Percentiles rank a stretch among this genome's conserved stretches.
Conservation (phyloP, 2,797 vertebrate species). For the Chiloscyllium punctatum region DNA sequence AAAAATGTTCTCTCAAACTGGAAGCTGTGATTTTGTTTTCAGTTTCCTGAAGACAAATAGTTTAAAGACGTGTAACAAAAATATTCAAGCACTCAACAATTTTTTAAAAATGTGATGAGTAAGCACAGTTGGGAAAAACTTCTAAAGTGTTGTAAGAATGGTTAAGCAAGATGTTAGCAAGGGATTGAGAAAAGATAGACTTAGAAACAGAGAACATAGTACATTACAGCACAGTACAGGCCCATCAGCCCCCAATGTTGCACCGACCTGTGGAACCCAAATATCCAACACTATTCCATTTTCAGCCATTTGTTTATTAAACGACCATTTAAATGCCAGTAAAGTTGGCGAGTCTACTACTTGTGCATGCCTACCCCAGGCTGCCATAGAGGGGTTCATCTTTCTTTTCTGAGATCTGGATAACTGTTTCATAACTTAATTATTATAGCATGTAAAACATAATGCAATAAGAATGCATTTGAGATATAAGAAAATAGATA, state of each 20-base stretch:
- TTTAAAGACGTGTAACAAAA: neutral
- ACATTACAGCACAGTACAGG: too few relatives aligned
- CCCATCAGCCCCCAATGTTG: too few relatives aligned
- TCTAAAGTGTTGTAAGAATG: neutral
- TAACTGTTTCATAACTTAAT: neutral
- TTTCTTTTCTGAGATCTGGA: neutral
- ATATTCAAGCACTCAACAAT: neutral
- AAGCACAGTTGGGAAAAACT: neutral
- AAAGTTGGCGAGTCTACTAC: too few relatives aligned
- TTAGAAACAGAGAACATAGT: too few relatives aligned
- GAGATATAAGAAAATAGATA: neutral
- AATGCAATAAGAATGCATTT: neutral
- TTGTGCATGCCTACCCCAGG: neutral
- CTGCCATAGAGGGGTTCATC: neutral
- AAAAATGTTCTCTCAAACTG: neutral
- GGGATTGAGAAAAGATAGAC: neutral
- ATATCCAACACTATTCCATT: too few relatives aligned
- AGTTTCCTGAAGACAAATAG: neutral
- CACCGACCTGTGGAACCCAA: too few relatives aligned
- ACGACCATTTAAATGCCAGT: too few relatives aligned
- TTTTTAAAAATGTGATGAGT: neutral
- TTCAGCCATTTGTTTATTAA: too few relatives aligned
- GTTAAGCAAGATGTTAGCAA: neutral
- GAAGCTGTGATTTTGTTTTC: neutral
- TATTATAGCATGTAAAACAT: neutral